These are phyloP conservation scores for Fregetta grallaria DNA, from an alignment of 2,113 vertebrate genomes.

Conservation along the genomic window DNA sequence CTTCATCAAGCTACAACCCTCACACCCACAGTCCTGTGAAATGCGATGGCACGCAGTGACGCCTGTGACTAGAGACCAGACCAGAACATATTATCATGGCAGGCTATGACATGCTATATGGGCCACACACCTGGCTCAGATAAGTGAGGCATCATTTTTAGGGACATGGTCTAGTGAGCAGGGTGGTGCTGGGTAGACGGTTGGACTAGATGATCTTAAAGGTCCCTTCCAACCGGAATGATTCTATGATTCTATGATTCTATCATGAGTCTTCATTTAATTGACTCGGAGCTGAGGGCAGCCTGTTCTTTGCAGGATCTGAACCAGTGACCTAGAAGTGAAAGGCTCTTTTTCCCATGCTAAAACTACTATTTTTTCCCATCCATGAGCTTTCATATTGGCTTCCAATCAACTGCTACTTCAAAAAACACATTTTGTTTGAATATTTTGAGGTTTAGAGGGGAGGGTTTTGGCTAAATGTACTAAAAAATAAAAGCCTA, in stretches of 20 bases:
- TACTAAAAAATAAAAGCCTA: not conserved
- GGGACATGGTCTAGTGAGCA: no score
- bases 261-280: not conserved
- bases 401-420: not conserved
- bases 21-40: not conserved
- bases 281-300: not conserved
- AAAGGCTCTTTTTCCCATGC: constrained; percentile 3
- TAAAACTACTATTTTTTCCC: not conserved
- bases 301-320: not conserved
- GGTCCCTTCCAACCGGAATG: no score
- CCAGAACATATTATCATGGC: not conserved
- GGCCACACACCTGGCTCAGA: not conserved
- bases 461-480: not conserved
- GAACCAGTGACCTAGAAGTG: not conserved
- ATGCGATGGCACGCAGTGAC: fast-evolving
- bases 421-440: not conserved
- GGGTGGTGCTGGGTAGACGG: no score
- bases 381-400: not conserved
- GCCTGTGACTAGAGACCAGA: not conserved
- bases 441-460: not conserved
- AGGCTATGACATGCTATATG: not conserved
- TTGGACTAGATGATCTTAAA: no score
- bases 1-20: not conserved
- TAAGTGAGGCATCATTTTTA: not conserved
- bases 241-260: no score